Conservation (phyloP, 2,113 vertebrate genomes). For the Python bivittatus region DNA sequence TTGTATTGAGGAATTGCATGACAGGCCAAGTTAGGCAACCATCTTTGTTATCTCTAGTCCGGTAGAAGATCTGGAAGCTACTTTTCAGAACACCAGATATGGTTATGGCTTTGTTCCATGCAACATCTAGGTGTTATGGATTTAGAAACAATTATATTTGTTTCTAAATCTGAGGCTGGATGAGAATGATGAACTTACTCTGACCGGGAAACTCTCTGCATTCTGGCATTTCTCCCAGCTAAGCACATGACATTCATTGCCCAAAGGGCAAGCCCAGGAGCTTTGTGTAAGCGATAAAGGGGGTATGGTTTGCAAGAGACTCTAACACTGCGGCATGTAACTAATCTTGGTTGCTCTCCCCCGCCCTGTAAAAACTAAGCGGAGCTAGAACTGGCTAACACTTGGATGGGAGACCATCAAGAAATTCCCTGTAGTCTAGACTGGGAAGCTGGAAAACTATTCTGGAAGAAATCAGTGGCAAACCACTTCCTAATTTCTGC, state of each 20-base stretch:
- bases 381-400: not conserved
- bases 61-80: not conserved
- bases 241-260: not conserved
- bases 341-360: not conserved
- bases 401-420: not conserved
- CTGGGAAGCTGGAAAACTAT: not conserved
- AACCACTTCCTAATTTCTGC: not conserved
- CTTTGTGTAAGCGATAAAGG: not conserved
- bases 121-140: not conserved
- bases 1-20: not conserved
- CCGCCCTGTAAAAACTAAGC: not conserved
- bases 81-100: not conserved
- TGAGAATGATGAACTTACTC: not conserved
- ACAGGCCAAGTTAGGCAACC: not conserved
- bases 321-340: not conserved
- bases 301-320: not conserved
- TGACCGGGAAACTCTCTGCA: not conserved
- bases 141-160: too few species aligned
- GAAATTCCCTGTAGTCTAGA: not conserved
- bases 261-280: rapidly evolving
- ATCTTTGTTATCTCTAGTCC: not conserved
- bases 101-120: not conserved
- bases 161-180: not conserved
- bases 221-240: not conserved
- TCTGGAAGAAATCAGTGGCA: not conserved